Conservation (phyloP, 1,140 invertebrate genomes). For the Tetranychus cinnabarinus region DNA sequence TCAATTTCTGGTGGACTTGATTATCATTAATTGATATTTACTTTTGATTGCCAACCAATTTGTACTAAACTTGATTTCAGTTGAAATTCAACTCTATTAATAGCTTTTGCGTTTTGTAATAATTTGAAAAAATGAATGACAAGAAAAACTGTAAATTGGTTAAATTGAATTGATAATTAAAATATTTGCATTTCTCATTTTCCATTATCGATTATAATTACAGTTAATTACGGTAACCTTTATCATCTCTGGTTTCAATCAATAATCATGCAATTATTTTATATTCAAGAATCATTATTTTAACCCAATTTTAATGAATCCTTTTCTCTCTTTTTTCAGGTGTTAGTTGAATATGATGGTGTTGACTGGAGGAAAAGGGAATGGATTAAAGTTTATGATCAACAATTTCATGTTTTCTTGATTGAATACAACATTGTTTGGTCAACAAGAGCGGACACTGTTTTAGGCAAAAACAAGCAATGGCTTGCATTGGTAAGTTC, state of each 20-base stretch:
- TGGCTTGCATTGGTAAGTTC: conserved; percentile 17
- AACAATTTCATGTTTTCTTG: conserved; percentile 44
- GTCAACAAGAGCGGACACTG: conserved; percentile 18
- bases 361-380: conserved; percentile 56
- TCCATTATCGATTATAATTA: no score
- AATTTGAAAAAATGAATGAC: no score
- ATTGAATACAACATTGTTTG: conserved; percentile 50
- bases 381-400: conserved; percentile 43
- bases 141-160: no score
- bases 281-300: no score
- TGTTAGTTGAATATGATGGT: conserved; percentile 60
- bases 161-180: no score
- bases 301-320: neutral
- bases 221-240: no score
- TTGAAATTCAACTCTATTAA: no score
- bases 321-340: conserved; percentile 23
- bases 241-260: no score
- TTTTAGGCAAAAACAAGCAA: conserved; percentile 5
- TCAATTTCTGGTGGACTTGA: conserved; percentile 32
- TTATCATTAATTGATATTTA: neutral
- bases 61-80: no score
- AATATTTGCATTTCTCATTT: no score
- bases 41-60: no score
- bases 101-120: no score
- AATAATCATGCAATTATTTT: neutral